Evolutionary conservation across 2,888 invertebrate species (phyloP), one percentile per base, ranked within the genome.

Genomic region (Zhuqinia jingwanae): DNA sequence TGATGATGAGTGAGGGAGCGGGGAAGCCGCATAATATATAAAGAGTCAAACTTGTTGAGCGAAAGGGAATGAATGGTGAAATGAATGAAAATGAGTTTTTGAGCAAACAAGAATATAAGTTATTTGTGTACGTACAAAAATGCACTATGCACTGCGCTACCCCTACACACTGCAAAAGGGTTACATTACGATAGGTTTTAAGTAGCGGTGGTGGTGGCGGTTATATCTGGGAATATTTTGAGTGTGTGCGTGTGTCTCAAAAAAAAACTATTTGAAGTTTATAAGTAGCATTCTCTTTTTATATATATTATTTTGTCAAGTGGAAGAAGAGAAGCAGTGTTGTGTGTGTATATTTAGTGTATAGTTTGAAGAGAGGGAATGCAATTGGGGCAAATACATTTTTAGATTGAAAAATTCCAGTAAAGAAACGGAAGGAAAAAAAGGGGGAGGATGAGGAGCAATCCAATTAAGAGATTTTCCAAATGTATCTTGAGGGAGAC

Each of bases 381-480:
- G 45, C 63, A 36, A 78, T 36, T 36, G 76, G 50, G 76, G 58
- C 36, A 47, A 10, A 47, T 17, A 47, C 58, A 58, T 58, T 76
- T 58, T 76, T 36, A 82, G 56, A 75, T 53, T 83, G 76, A 70
- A 83, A n/a, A 83, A 83, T 65, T 83, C 65, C 76, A 63, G 53
- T n/a, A n/a, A n/a, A 76, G 53, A 13, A 63, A n/a, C n/a, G 73
- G 58, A 15, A 63, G 36, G 47, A 60, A 70, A n/a, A n/a, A 78
- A 78, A 82, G 70, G 77, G 80, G 73, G 77, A 58, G 60, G 60
- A 50, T 63, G 56, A n/a, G n/a, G n/a, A 87, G 78, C 76, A 87
- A 87, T 76, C 70, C 78, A 83, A 79, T 79, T 87, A 70, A 84
- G 84, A 84, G 78, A 84, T 84, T 84, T 84, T 84, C 78, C 78